A percentile compares a stretch with the other conserved stretches of the same genome.
Evolutionary conservation across 2,888 invertebrate genomes (phyloP).

Genomic region (Xanthia icteritia): DNA sequence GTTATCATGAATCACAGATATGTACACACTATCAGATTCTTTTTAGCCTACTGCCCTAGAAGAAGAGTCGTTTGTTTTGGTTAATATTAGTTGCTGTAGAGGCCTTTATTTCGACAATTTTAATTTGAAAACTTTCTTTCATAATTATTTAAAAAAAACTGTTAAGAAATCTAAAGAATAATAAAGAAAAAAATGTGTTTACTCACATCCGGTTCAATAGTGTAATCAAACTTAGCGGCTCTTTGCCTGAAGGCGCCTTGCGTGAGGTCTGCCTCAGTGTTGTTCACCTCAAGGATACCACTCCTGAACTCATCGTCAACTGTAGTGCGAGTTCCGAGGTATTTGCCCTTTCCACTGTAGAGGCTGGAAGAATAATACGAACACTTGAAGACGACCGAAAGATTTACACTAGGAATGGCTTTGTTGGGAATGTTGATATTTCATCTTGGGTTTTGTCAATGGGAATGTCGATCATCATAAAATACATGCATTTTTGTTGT

Average conservation of each 20-base stretch:
- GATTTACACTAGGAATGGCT: background rate
- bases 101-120: background rate
- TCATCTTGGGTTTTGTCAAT: background rate
- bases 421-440: background rate
- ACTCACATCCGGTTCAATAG: constrained; percentile 74
- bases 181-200: background rate
- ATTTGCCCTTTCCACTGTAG: constrained; percentile 68
- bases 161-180: background rate
- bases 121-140: background rate
- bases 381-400: background rate
- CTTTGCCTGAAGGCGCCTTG: constrained; percentile 75
- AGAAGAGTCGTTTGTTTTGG: background rate
- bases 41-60: background rate
- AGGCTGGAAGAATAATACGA: constrained; percentile 57
- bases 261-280: constrained; percentile 74
- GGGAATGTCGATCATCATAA: constrained; percentile 28
- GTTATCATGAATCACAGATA: background rate
- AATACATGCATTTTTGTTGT: too few species aligned
- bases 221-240: constrained; percentile 69
- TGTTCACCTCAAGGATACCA: constrained; percentile 71
- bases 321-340: constrained; percentile 66
- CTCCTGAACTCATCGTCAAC: constrained; percentile 71
- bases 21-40: background rate
- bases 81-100: background rate
- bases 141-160: background rate